phyloP scores from a whole-genome alignment of 2,888 invertebrate species.

The Phrixothrix hirtus region DNA sequence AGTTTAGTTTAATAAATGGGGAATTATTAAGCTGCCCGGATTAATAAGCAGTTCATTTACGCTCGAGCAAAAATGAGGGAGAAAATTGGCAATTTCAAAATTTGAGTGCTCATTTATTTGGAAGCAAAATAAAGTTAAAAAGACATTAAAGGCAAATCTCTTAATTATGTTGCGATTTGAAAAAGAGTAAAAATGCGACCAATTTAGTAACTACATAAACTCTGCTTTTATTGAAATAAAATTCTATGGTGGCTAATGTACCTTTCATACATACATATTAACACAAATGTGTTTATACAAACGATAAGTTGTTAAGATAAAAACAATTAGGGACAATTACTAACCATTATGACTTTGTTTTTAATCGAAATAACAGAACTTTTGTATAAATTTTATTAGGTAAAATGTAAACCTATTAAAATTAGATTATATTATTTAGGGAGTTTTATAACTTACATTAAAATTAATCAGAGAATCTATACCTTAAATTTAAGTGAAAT shows the following conservation, averaged over 20 bases:
- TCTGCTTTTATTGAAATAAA: too few relatives aligned
- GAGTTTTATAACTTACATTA: too few relatives aligned
- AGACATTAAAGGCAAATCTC: constrained; percentile 12
- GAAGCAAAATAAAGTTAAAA: constrained; percentile 11
- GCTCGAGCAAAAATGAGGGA: constrained; percentile 14
- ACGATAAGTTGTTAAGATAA: background rate
- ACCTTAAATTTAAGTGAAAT: too few relatives aligned
- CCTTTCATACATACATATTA: background rate
- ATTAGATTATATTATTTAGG: too few relatives aligned
- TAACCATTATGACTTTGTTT: too few relatives aligned
- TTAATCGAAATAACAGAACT: too few relatives aligned
- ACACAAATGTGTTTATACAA: background rate
- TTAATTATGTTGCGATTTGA: constrained; percentile 13
- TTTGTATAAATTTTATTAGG: too few relatives aligned
- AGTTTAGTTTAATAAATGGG: constrained; percentile 18
- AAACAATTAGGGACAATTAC: too few relatives aligned
- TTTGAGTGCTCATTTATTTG: constrained; percentile 20
- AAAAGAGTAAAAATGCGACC: constrained; percentile 6
- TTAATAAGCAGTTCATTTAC: constrained; percentile 18
- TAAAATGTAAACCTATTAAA: too few relatives aligned
- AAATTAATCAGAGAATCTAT: too few relatives aligned
- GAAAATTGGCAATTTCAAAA: constrained; percentile 16
- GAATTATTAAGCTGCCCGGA: constrained; percentile 18
- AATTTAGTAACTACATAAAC: constrained; percentile 1
- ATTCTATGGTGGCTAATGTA: background rate